A percentile compares a stretch with the other conserved stretches of the same genome.
Conservation (phyloP, 2,797 vertebrate species). For the Thamnophis elegans region DNA sequence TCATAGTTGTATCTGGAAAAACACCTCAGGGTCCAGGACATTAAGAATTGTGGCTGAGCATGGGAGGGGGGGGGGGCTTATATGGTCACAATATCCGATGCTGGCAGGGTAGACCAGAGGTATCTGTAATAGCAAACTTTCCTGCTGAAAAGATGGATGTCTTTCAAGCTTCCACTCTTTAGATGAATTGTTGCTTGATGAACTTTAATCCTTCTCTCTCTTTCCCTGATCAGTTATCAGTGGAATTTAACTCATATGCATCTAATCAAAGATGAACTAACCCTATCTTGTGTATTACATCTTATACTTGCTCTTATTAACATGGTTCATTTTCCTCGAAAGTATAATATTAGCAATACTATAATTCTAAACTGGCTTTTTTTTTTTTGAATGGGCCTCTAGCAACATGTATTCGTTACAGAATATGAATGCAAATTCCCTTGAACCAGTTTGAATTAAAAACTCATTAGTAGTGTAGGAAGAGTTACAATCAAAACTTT, state of each 20-base stretch:
- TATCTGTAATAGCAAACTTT: neutral
- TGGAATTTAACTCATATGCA: neutral
- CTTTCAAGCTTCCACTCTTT: neutral
- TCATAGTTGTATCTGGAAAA: fast-evolving
- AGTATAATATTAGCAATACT: neutral
- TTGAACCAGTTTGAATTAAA: neutral
- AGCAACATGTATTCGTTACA: neutral
- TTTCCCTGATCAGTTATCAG: neutral
- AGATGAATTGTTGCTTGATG: neutral
- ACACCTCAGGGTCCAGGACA: neutral
- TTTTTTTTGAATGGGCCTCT: neutral
- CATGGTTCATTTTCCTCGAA: neutral
- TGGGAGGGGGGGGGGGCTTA: neutral
- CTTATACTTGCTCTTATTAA: neutral
- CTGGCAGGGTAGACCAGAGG: neutral
- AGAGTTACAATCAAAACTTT: neutral
- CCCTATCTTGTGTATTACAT: neutral
- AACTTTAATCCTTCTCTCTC: neutral
- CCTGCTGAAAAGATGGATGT: neutral
- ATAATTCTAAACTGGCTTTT: neutral
- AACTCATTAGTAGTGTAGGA: neutral
- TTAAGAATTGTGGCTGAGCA: neutral
- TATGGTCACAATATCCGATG: neutral
- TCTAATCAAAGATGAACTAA: neutral
- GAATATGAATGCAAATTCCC: neutral